A percentile compares a stretch with the other conserved stretches of the same genome.
Conservation (phyloP, 2,797 vertebrate species). For the Hybognathus amarus region DNA sequence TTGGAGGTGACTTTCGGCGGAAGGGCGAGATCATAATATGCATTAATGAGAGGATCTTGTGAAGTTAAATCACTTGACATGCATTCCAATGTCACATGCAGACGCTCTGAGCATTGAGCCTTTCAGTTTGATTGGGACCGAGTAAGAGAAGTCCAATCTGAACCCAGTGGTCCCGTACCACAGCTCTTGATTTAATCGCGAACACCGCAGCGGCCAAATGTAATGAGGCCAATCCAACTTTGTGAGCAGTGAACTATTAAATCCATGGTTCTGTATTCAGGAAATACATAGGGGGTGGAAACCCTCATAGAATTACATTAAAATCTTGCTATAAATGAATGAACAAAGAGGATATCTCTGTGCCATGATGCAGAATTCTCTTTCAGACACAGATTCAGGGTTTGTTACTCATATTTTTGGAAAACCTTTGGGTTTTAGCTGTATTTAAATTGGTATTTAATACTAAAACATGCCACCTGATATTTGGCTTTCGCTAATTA, state of each 20-base stretch:
- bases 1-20: constrained; percentile 5
- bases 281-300: neutral
- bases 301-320: neutral
- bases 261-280: constrained; percentile 11
- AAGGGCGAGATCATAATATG: constrained; percentile 22
- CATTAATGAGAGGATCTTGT: constrained; percentile 45
- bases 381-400: neutral
- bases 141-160: neutral
- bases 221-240: neutral
- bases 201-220: neutral
- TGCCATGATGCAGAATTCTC: neutral
- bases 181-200: neutral
- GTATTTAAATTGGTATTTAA: neutral
- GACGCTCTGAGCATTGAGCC: neutral
- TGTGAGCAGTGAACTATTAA: constrained; percentile 32
- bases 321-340: too few relatives aligned
- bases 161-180: neutral
- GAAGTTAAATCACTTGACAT: neutral
- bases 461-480: neutral
- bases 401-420: neutral
- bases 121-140: neutral
- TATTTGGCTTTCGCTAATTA: neutral
- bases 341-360: neutral
- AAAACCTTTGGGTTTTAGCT: neutral
- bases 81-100: constrained; percentile 41